Evolutionary conservation across 2,113 vertebrate genomes (phyloP).

Genomic region (Naja naja): DNA sequence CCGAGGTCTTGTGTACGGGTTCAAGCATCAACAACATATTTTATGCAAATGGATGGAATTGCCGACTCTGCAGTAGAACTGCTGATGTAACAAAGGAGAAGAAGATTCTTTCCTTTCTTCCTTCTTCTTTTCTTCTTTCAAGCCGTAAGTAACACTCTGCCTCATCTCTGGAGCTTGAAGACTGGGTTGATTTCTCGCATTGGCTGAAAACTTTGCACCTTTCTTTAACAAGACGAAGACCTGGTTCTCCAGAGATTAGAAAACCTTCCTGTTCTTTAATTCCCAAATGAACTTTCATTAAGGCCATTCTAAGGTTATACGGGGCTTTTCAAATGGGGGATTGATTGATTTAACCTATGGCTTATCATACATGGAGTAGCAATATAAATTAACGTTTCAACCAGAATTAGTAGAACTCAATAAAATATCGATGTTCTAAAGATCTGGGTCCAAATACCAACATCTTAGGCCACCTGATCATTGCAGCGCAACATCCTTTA

Average conservation of each 20-base stretch:
- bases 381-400: no score
- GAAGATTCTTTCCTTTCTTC: not conserved
- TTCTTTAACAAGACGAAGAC: not conserved
- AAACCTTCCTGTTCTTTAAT: not conserved
- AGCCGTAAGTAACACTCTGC: not conserved
- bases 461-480: no score
- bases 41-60: slow-evolving; percentile 6
- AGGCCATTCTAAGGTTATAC: not conserved
- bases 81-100: not conserved
- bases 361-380: no score
- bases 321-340: not conserved
- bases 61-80: not conserved
- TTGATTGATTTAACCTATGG: not conserved
- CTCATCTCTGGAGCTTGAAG: not conserved
- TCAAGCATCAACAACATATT: not conserved
- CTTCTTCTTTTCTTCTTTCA: not conserved
- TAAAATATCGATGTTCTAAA: no score
- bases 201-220: not conserved
- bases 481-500: no score
- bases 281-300: not conserved
- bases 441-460: no score
- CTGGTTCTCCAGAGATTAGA: not conserved
- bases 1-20: not conserved
- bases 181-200: not conserved
- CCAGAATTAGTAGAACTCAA: no score